Percentiles rank a stretch among this genome's conserved stretches.
Evolutionary conservation across 2,113 vertebrate species (phyloP).

Genomic region (Colius striatus): DNA sequence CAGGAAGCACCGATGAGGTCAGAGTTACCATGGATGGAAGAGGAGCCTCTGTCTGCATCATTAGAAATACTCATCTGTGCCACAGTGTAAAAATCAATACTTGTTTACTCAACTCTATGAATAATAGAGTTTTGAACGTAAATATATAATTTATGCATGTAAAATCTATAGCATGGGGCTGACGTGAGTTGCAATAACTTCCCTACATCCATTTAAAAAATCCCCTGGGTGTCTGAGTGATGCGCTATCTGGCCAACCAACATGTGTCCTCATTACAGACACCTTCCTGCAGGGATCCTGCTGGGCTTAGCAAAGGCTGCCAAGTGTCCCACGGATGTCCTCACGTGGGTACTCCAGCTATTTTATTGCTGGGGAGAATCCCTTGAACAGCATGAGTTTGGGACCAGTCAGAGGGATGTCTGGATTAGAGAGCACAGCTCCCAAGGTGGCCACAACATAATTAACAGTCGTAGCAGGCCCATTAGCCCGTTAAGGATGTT

Average conservation of each 20-base stretch:
- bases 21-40: constrained; percentile 13
- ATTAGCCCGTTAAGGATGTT: not conserved
- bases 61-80: not conserved
- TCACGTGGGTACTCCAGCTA: rapidly evolving
- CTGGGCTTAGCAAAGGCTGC: not conserved
- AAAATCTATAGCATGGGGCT: constrained; percentile 40
- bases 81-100: constrained; percentile 68
- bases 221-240: not conserved
- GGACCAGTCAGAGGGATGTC: not conserved
- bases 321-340: not conserved
- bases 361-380: not conserved
- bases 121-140: constrained; percentile 61
- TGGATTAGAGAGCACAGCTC: not conserved
- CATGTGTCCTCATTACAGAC: not conserved
- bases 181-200: not conserved
- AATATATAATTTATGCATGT: constrained; percentile 58
- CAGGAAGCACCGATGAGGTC: constrained; percentile 66
- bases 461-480: not conserved
- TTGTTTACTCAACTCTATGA: constrained; percentile 68
- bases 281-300: not conserved
- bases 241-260: not conserved
- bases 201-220: not conserved
- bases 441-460: rapidly evolving
- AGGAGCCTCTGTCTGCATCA: constrained; percentile 38
- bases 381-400: rapidly evolving